Conservation (phyloP, 2,113 vertebrate genomes). For the Excalfactoria chinensis region DNA sequence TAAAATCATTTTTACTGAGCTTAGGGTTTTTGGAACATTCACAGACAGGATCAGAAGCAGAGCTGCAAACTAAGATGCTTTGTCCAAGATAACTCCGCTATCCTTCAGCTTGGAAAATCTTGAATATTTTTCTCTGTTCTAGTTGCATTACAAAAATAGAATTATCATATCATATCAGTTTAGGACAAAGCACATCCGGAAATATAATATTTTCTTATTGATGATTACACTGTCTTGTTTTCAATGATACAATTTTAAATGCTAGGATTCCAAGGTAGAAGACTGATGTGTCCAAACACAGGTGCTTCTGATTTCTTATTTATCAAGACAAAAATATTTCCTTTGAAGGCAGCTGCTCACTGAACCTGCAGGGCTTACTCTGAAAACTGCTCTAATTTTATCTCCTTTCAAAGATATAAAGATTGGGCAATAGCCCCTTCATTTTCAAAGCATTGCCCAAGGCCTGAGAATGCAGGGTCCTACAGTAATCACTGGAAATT, state of each 20-base stretch:
- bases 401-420: constrained; percentile 47
- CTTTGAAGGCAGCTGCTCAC: constrained; percentile 60
- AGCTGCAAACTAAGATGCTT: background rate
- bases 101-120: background rate
- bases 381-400: constrained; percentile 47
- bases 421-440: constrained; percentile 48
- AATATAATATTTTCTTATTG: background rate
- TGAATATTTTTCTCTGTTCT: background rate
- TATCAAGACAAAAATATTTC: constrained; percentile 1
- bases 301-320: constrained; percentile 47
- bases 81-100: background rate
- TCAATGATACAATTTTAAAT: background rate
- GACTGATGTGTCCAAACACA: background rate
- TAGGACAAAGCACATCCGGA: background rate
- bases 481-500: constrained; percentile 31
- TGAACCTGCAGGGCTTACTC: constrained; percentile 49
- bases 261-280: background rate
- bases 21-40: background rate
- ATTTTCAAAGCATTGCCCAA: constrained; percentile 63
- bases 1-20: background rate
- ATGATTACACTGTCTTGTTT: background rate
- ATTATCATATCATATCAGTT: background rate
- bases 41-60: background rate
- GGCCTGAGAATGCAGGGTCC: constrained; percentile 23
- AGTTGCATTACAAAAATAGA: constrained; percentile 26